Evolutionary conservation across 2,797 vertebrate species (phyloP).

Genomic region (Jordanella pulchra): DNA sequence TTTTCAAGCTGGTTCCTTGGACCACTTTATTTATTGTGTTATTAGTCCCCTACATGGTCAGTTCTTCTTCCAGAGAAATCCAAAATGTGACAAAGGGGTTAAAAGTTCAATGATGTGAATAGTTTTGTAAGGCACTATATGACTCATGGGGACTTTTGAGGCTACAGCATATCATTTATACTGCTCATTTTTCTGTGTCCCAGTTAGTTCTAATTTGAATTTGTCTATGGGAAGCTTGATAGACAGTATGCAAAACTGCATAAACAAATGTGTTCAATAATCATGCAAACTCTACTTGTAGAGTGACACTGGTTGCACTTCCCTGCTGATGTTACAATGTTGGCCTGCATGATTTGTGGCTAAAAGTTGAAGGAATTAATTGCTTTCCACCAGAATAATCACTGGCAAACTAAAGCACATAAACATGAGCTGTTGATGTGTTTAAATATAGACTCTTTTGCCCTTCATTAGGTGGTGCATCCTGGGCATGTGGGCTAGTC

Average conservation of each 20-base stretch:
- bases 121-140: background rate
- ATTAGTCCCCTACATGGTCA: background rate
- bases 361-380: conserved; percentile 7
- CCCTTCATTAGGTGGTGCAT: conserved; percentile 36
- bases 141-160: background rate
- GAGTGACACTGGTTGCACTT: conserved; percentile 3
- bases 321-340: background rate
- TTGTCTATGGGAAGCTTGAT: conserved; percentile 10
- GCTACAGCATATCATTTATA: background rate
- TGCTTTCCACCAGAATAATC: conserved; percentile 18
- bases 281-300: conserved; percentile 35
- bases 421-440: conserved; percentile 35
- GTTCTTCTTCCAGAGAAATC: background rate
- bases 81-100: background rate
- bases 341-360: conserved; percentile 1
- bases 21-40: background rate
- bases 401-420: conserved; percentile 13
- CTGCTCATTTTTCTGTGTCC: background rate
- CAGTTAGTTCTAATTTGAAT: background rate
- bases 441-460: conserved; percentile 60
- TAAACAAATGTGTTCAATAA: conserved; percentile 34
- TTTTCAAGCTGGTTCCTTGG: background rate
- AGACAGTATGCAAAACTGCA: conserved; percentile 31
- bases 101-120: background rate
- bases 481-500: conserved; percentile 45